Evolutionary conservation across 2,888 invertebrate species (phyloP).

Genomic region (Xanthorhoe spadicearia): DNA sequence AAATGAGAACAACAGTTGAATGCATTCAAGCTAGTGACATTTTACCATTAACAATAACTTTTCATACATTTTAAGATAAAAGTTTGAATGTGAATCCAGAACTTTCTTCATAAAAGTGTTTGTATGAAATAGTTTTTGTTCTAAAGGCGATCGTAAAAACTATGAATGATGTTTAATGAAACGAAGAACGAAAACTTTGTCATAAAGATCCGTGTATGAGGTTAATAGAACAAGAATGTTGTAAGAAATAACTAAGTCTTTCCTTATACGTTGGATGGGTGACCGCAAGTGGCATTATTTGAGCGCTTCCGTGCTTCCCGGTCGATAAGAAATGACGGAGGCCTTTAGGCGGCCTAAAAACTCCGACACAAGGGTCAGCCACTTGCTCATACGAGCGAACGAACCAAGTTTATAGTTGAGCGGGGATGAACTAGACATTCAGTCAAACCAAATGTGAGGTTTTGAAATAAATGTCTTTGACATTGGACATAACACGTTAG

Average conservation of each 20-base stretch:
- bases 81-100: not conserved
- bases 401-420: no score
- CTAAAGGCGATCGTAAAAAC: slow-evolving; percentile 21
- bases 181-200: slow-evolving; percentile 6
- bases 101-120: slow-evolving; percentile 22
- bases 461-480: no score
- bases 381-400: no score
- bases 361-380: no score
- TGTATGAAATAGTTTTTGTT: slow-evolving; percentile 14
- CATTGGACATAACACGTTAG: no score
- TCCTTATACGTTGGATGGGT: no score
- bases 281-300: no score
- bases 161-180: slow-evolving; percentile 25
- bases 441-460: no score
- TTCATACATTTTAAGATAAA: slow-evolving; percentile 1
- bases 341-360: no score
- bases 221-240: not conserved
- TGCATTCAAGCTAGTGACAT: not conserved
- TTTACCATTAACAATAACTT: not conserved
- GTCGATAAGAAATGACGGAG: no score
- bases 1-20: not conserved
- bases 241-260: not conserved
- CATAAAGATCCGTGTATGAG: not conserved
- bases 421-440: no score
- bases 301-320: no score